Conservation (phyloP, 1,140 invertebrate species). For the Atta texana region DNA sequence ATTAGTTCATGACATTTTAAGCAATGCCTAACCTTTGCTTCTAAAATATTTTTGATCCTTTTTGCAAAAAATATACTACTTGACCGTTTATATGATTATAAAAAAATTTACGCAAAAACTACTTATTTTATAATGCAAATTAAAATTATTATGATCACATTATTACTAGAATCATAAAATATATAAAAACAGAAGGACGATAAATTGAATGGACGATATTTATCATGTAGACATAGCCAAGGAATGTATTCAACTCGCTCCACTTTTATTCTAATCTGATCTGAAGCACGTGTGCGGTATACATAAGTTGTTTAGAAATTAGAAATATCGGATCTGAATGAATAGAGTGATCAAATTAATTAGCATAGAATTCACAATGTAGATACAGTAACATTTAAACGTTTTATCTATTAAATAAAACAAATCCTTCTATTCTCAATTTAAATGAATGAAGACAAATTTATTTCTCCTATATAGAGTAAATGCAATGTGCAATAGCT, state of each 20-base stretch:
- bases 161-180: constrained; percentile 51
- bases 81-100: constrained; percentile 4
- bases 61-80: not conserved
- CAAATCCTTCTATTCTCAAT: not conserved
- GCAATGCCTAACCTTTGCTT: not conserved
- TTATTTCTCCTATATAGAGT: constrained; percentile 53
- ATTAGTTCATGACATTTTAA: too few relatives aligned
- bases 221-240: constrained; percentile 70
- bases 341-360: constrained; percentile 27
- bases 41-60: constrained; percentile 19
- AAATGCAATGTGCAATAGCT: constrained; percentile 63
- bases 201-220: constrained; percentile 84
- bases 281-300: constrained; percentile 69
- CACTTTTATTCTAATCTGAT: constrained; percentile 75
- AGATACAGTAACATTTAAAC: not conserved
- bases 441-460: not conserved
- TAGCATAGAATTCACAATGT: not conserved
- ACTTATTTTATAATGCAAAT: constrained; percentile 13
- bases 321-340: constrained; percentile 68
- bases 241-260: constrained; percentile 81
- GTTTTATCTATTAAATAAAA: not conserved
- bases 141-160: constrained; percentile 36
- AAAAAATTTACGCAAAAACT: constrained; percentile 19
- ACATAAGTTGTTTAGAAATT: constrained; percentile 78
- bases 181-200: constrained; percentile 74